Base-by-base conservation (phyloP, 2,113 vertebrate species). In the Pelusios castaneus region DNA sequence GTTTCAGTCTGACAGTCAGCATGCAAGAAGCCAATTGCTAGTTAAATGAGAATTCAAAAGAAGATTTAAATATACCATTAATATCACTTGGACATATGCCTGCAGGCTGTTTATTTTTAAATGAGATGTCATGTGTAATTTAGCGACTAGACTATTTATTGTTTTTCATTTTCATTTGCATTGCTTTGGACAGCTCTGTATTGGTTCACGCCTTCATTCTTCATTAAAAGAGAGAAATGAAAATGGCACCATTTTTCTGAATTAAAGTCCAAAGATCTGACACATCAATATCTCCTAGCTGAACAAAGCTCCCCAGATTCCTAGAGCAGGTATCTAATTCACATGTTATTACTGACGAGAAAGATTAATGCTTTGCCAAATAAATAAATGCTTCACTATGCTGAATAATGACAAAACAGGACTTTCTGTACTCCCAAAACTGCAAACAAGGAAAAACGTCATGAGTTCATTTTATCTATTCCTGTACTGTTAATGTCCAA, bases 261-360 rank as follows among this genome's bases (percentile, higher is more conserved):
- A 97, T 97, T 94, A 94, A 91, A 97, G 93, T 60, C 92, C 92
- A 93, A 95, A 95, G 95, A 96, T 85, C 94, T 96, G 92, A 92
- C 95, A 83, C 56, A 87, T 92, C 94, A 95, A 95, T 94, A 93
- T 49, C 54, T 91, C 54, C 95, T 95, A 92, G 94, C 86, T 76
- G 93, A 96, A 95, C 94, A 94, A 97, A 96, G 80, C 89, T 63
- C 92, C 82, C 86, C 81, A 75, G 90, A 95, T 94, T 96, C 88
- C 90, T 91, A 88, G 80, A 95, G 92, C 95, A 96, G 97, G 95
- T 97, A 93, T 96, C 95, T 96, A 94, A 96, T 97, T 96, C 97
- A 91, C 93, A 95, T 95, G 90, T 85, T 97, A 95, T 96, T 94
- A 94, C 84, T 94, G 92, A 96, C 95, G 95, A 95, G 89, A 88